A percentile compares a stretch with the other conserved stretches of the same genome.
Evolutionary conservation across 1,140 invertebrate genomes (phyloP).

Genomic region (Drosophila busckii): DNA sequence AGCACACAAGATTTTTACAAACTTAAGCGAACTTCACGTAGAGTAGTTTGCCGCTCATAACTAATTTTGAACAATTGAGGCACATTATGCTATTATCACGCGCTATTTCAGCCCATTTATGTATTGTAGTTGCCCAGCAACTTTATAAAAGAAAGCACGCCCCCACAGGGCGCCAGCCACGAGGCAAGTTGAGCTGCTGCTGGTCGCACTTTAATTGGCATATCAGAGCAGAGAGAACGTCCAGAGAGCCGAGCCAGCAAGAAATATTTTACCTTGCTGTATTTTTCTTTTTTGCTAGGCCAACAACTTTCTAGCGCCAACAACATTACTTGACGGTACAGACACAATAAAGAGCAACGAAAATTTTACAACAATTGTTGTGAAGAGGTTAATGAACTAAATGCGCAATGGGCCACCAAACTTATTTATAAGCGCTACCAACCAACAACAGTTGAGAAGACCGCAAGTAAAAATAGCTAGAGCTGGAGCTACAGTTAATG

Average conservation of each 20-base stretch:
- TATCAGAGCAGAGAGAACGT: conserved; percentile 68
- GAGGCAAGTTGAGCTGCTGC: conserved; percentile 18
- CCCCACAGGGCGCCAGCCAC: conserved; percentile 28
- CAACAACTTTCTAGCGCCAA: conserved; percentile 52
- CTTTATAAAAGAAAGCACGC: conserved; percentile 46
- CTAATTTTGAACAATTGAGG: conserved; percentile 71
- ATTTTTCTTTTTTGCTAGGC: conserved; percentile 39
- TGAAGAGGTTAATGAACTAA: conserved; percentile 71
- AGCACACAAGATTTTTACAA: too few species aligned
- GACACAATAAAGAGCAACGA: conserved; percentile 31
- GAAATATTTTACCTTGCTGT: conserved; percentile 39
- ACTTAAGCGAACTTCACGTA: too few species aligned
- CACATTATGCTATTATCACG: conserved; percentile 55
- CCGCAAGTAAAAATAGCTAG: conserved; percentile 9
- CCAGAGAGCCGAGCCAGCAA: too few species aligned
- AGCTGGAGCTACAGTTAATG: conserved; percentile 42
- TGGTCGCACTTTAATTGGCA: conserved; percentile 73
- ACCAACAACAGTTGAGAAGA: conserved; percentile 34
- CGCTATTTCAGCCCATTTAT: conserved; percentile 24
- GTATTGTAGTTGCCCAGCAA: conserved; percentile 5
- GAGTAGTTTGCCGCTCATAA: conserved; percentile 31
- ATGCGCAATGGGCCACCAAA: conserved; percentile 72
- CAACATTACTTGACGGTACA: conserved; percentile 32
- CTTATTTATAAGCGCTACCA: conserved; percentile 44
- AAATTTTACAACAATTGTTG: conserved; percentile 72